These are phyloP conservation scores for Leptopilina myrica DNA, from an alignment of 2,888 invertebrate species.

Conservation along the genomic window DNA sequence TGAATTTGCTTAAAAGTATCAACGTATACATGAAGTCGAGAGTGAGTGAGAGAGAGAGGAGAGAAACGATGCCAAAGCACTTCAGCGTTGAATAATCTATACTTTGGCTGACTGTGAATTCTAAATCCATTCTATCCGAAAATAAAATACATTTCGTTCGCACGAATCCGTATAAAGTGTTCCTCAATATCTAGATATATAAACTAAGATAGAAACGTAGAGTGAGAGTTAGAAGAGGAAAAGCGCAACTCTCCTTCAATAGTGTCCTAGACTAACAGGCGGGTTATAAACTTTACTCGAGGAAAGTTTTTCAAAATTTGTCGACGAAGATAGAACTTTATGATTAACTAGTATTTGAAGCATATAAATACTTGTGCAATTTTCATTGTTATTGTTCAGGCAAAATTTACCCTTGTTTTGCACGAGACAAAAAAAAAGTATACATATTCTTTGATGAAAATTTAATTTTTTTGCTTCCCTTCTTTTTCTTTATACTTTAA, in stretches of 20 bases:
- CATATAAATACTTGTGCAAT: neutral
- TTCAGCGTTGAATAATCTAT: conserved; percentile 58
- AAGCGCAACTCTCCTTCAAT: neutral
- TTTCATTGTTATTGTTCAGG: neutral
- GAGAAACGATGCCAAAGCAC: conserved; percentile 54
- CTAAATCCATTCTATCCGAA: conserved; percentile 54
- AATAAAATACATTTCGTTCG: conserved; percentile 57
- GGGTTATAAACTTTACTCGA: neutral
- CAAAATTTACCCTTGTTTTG: neutral
- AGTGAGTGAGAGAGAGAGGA: conserved; percentile 28
- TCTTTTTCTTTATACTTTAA: no score
- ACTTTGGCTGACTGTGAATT: conserved; percentile 39
- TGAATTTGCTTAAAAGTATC: conserved; percentile 59
- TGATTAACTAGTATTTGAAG: conserved; percentile 27
- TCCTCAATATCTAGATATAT: neutral
- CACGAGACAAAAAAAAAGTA: neutral
- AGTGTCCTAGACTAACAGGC: conserved; percentile 27
- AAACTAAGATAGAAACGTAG: no score
- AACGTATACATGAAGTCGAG: conserved; percentile 51
- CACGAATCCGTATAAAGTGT: conserved; percentile 46
- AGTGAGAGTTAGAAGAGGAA: neutral
- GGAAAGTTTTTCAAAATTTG: conserved; percentile 13
- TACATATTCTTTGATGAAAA: neutral
- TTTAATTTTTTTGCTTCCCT: no score
- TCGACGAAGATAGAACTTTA: conserved; percentile 25